Percentiles rank a stretch among this genome's conserved stretches.
Evolutionary conservation across 2,888 invertebrate genomes (phyloP).

Genomic region (Andricus quercusramuli): DNA sequence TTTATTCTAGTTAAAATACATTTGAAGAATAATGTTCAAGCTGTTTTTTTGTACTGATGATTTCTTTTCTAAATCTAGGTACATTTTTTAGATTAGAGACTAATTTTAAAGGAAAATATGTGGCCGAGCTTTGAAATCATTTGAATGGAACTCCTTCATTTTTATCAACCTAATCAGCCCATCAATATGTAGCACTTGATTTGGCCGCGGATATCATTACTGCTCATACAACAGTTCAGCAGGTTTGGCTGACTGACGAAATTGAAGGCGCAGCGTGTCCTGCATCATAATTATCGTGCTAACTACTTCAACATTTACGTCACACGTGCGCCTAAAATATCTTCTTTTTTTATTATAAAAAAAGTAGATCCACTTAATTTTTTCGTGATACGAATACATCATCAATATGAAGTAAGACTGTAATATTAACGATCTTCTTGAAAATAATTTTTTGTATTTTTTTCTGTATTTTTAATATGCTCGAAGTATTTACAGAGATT

Average conservation of each 20-base stretch:
- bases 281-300: constrained; percentile 64
- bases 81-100: neutral
- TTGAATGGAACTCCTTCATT: neutral
- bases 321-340: constrained; percentile 50
- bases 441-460: neutral
- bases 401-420: neutral
- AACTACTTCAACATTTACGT: constrained; percentile 49
- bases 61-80: neutral
- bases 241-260: constrained; percentile 59
- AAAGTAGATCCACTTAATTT: constrained; percentile 37
- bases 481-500: neutral
- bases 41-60: neutral
- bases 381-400: constrained; percentile 38
- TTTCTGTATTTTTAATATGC: neutral
- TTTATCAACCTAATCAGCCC: constrained; percentile 63
- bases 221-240: constrained; percentile 53
- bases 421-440: neutral
- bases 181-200: constrained; percentile 72
- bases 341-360: constrained; percentile 42
- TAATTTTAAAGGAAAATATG: neutral
- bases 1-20: neutral
- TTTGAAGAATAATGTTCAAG: neutral
- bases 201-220: constrained; percentile 49
- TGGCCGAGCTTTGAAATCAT: neutral
- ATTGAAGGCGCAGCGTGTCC: constrained; percentile 61